Base-by-base conservation (phyloP, 2,113 vertebrate genomes). In the Poeciliopsis prolifica region DNA sequence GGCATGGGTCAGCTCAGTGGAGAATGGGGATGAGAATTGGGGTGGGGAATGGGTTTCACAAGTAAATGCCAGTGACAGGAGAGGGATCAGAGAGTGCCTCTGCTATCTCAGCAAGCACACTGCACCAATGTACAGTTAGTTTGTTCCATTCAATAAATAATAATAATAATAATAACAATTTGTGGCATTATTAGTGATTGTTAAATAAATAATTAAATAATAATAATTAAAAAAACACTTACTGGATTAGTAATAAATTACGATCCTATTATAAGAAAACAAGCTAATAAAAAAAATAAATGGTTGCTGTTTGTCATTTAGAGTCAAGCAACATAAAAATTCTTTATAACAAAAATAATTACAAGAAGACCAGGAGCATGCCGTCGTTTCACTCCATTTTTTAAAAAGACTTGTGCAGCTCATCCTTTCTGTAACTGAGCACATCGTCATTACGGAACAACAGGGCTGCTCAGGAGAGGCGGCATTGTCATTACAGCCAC, bases 11-110 rank as follows among this genome's bases (percentile, higher is more conserved):
- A 85, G 93, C 91, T 86, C 78, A 78, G 86, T 87, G 86, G 87
- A 82, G 83, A 75, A 88, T 90, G 88, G 79, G 79, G 78, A 87
- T 91, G 88, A 77, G 76, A 65, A 88, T 89, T 89, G 87, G 78
- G 78, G 88, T 90, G 89, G 87, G 84, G 77, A 58, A 86, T 88
- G 89, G 85, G 87, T 86, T 91, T 94, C 92, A 94, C 93, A 91
- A 95, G 94, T 95, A 95, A 95, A 95, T 94, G 93, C 91, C 91
- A 92, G 89, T 93, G 94, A 95, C 94, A 90, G 86, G 88, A 92
- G 88, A 91, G 92, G 92, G 93, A 92, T 92, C 89, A 89, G 89
- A 90, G 71, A 87, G 90, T 91, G 87, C 86, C 84, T 77, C 69
- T 71, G 79, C 75, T 91, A 75, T 90, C 82, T 89, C 79, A 75